Evolutionary conservation across 2,888 invertebrate genomes (phyloP), one percentile per base, ranked within the genome.

Genomic region (Anticlea derivata): DNA sequence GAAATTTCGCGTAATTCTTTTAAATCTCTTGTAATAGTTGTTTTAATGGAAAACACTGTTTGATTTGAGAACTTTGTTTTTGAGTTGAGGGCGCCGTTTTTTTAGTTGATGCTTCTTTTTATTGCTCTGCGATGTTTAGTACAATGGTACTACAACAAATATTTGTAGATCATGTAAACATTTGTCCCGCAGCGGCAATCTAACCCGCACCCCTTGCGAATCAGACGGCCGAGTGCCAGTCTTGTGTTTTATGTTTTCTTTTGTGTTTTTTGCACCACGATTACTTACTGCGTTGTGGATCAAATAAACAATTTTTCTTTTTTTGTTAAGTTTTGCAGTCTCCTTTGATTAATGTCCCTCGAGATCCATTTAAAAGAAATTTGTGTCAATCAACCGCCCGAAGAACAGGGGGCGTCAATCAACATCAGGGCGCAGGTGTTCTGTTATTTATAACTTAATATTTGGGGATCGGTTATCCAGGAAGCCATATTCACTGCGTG

Each of bases 1-100:
- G 12, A 41, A 37, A 24, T 48, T 39, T 17, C 12, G 8, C 24
- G 30, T 26, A 33, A 27, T 29, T 12, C 41, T 41, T 39, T 40
- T 33, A 38, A 46, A 46, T 23, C 37, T 30, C 40, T 46, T 37
- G 30, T 35, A 30, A 23, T 46, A 31, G 30, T 46, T 37, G 37
- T 30, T 46, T 45, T 26, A 27, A 46, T 31, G 30, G 12, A 13
- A 37, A 38, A 31, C 17, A 31, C 46, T 23, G 22, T 35, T 38
- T 46, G 13, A 30, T 37, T 38, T 23, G n/a, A n/a, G n/a, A n/a
- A 24, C 23, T 31, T 46, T 46, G 29, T 30, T 43, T 23, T 35
- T 22, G 35, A 29, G 37, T 13, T 38, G n/a, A 20, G 7, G 39
- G 2, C 11, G 26, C 20, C 10, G 10, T 29, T 40, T 38, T 37